These are phyloP conservation scores for Grammomys surdaster DNA, from an alignment of 2,113 vertebrate genomes.

Conservation along the genomic window DNA sequence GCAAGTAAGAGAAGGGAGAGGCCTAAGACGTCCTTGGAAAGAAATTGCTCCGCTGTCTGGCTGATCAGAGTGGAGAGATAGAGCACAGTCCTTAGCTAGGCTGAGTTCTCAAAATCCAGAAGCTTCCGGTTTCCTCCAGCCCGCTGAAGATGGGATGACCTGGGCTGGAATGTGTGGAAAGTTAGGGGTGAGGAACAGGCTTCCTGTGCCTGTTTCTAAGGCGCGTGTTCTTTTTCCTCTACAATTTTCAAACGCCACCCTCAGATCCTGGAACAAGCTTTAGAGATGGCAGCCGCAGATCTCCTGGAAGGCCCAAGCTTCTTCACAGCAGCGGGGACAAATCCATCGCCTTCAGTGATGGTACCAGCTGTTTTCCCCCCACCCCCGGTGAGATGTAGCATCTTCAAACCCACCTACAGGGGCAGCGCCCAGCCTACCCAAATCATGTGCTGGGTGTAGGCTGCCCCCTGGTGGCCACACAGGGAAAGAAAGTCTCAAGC, in stretches of 20 bases:
- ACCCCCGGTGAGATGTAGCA: background rate
- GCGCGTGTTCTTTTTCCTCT: background rate
- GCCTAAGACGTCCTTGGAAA: background rate
- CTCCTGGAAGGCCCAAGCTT: background rate
- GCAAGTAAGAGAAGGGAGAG: background rate
- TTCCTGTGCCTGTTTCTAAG: background rate
- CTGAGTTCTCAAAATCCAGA: background rate
- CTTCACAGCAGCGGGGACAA: background rate
- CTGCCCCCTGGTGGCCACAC: constrained; percentile 71
- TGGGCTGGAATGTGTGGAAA: background rate
- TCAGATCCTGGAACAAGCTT: background rate
- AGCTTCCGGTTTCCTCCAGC: background rate
- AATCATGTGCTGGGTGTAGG: background rate
- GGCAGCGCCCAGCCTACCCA: background rate
- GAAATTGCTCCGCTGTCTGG: background rate
- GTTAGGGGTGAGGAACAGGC: background rate
- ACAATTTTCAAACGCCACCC: background rate
- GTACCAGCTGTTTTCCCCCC: background rate
- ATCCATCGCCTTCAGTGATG: background rate
- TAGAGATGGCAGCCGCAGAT: background rate
- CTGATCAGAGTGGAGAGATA: background rate
- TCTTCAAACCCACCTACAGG: background rate
- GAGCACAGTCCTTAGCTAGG: background rate
- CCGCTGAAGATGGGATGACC: background rate
- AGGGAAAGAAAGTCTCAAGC: constrained; percentile 14